phyloP scores from a whole-genome alignment of 2,797 vertebrate genomes.

The Pagetopsis macropterus region DNA sequence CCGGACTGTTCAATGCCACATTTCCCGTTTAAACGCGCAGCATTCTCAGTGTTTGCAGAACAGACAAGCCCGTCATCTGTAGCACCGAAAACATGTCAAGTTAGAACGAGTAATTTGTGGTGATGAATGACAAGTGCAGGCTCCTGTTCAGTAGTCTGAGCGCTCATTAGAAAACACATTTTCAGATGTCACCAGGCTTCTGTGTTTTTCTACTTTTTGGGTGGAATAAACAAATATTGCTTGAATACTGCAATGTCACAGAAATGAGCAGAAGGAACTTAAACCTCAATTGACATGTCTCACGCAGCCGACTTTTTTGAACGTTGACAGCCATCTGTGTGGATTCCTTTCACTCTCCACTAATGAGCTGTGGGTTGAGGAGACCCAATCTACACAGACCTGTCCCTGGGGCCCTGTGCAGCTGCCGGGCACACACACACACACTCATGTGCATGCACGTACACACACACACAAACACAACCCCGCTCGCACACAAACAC shows the following conservation, averaged over 20 bases:
- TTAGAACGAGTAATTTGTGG: conserved; percentile 84
- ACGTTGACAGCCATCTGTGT: conserved; percentile 89
- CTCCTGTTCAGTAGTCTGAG: conserved; percentile 83
- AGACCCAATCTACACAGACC: conserved; percentile 84
- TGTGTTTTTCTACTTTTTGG: conserved; percentile 78
- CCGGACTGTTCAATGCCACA: conserved; percentile 72
- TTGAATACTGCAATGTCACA: conserved; percentile 86
- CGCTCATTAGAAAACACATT: conserved; percentile 88
- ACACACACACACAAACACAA: conserved; percentile 52
- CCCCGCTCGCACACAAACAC: conserved; percentile 46
- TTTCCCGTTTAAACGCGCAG: conserved; percentile 74
- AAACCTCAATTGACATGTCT: conserved; percentile 88
- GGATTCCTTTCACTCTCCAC: conserved; percentile 86
- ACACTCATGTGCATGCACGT: conserved; percentile 5
- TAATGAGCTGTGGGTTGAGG: conserved; percentile 87
- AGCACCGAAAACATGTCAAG: conserved; percentile 82
- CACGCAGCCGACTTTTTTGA: conserved; percentile 83
- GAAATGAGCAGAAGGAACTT: conserved; percentile 84
- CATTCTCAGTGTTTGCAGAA: conserved; percentile 80
- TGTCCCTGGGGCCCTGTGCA: conserved; percentile 85
- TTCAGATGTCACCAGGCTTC: conserved; percentile 83
- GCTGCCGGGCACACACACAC: conserved; percentile 79
- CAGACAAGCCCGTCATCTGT: conserved; percentile 84
- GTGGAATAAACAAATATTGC: conserved; percentile 83
- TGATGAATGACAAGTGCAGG: conserved; percentile 87